These are phyloP conservation scores for Hydropsyche tenuis DNA, from an alignment of 1,140 invertebrate species.

Conservation along the genomic window DNA sequence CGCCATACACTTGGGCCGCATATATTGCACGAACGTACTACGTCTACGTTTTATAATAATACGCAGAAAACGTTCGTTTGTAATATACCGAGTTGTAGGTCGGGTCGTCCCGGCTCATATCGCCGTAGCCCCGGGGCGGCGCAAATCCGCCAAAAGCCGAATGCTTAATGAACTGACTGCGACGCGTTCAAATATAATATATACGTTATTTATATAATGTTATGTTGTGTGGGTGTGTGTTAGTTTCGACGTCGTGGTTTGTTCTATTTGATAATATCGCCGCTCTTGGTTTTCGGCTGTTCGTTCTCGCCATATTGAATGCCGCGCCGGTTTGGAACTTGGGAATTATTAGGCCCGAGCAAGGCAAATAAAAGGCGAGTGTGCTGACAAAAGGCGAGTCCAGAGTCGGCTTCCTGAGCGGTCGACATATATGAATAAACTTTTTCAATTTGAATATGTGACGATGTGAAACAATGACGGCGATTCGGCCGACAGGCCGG, in stretches of 20 bases:
- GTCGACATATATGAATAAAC: conserved; percentile 28
- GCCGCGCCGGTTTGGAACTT: conserved; percentile 13
- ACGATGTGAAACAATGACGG: too few relatives aligned
- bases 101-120: not conserved
- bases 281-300: conserved; percentile 19
- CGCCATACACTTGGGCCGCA: too few relatives aligned
- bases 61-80: too few relatives aligned
- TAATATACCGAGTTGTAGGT: not conserved
- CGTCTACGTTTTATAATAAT: too few relatives aligned
- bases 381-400: conserved; percentile 12
- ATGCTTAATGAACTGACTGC: conserved; percentile 40
- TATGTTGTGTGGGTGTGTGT: not conserved
- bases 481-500: too few relatives aligned
- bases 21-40: too few relatives aligned
- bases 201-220: too few relatives aligned
- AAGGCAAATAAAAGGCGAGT: conserved; percentile 19
- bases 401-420: too few relatives aligned
- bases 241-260: conserved; percentile 24
- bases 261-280: conserved; percentile 31
- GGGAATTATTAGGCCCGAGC: conserved; percentile 28
- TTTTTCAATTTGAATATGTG: conserved; percentile 26
- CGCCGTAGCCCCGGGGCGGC: conserved; percentile 4
- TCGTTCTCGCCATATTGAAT: conserved; percentile 25
- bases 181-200: conserved; percentile 28
- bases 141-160: conserved; percentile 30